phyloP scores from a whole-genome alignment of 2,888 invertebrate species.

The Folsomia manolachei region DNA sequence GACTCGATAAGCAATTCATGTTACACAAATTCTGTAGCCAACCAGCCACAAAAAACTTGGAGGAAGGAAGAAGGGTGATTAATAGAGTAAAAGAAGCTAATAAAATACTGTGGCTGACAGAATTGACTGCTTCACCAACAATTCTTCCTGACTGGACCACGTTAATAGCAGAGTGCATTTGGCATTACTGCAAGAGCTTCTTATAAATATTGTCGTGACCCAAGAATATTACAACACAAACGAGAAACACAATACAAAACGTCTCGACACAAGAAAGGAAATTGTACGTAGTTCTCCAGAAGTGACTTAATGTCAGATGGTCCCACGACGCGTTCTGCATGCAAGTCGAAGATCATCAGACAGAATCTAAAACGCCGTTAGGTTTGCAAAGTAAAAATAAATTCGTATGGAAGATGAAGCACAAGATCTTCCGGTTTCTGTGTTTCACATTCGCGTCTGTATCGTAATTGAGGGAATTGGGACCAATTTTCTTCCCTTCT shows the following conservation, averaged over 20 bases:
- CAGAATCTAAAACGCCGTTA: too few species aligned
- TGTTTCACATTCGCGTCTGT: not conserved
- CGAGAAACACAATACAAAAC: too few species aligned
- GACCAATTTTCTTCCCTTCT: conserved; percentile 1
- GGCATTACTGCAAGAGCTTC: not conserved
- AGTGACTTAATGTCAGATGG: conserved; percentile 4
- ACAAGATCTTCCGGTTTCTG: not conserved
- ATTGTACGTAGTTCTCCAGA: not conserved
- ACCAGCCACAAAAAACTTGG: too few species aligned
- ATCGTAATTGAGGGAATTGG: conserved; percentile 9
- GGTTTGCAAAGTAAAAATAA: not conserved
- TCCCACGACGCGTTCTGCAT: conserved; percentile 3
- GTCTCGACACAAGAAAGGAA: too few species aligned
- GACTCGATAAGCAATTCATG: conserved; percentile 23
- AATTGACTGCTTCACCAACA: not conserved
- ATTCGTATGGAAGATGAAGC: not conserved
- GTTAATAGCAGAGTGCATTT: not conserved
- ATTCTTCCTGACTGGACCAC: too few species aligned
- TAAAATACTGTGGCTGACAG: not conserved
- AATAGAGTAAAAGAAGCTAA: not conserved
- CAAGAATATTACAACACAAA: not conserved
- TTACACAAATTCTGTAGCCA: not conserved
- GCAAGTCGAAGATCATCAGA: not conserved
- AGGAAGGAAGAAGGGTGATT: not conserved
- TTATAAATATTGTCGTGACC: not conserved